Conservation (phyloP, 2,797 vertebrate genomes). For the Mormyrus hasselquistii region DNA sequence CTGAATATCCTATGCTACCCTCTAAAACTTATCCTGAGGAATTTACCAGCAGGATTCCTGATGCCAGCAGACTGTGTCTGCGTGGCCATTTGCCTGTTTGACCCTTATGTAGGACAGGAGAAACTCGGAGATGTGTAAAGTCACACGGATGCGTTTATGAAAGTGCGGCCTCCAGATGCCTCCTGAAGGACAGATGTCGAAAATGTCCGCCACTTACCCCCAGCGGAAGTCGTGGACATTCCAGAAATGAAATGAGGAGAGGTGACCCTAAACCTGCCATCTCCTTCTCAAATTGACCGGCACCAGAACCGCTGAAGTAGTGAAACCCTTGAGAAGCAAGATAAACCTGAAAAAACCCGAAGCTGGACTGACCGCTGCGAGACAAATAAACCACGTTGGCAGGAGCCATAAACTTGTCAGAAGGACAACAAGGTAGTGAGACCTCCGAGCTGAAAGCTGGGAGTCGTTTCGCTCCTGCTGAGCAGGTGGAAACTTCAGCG, state of each 20-base stretch:
- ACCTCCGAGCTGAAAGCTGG: background rate
- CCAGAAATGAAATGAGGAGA: slow-evolving; percentile 33
- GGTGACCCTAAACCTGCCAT: slow-evolving; percentile 37
- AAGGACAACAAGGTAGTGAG: background rate
- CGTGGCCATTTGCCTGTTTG: background rate
- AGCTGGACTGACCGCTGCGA: background rate
- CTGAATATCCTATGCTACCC: background rate
- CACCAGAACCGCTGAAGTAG: slow-evolving; percentile 21
- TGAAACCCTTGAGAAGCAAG: slow-evolving; percentile 47
- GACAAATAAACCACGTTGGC: background rate
- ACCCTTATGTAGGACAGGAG: background rate
- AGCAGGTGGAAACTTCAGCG: background rate
- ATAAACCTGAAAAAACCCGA: slow-evolving; percentile 36
- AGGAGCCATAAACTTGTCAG: background rate
- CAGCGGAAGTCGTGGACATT: background rate
- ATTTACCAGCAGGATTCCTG: background rate
- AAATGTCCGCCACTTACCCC: background rate
- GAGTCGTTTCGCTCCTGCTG: background rate
- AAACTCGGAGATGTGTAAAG: background rate
- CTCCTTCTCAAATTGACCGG: slow-evolving; percentile 53
- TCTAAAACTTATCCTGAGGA: background rate
- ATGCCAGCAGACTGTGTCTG: background rate
- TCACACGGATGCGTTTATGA: background rate
- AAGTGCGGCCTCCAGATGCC: background rate
- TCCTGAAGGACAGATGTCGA: background rate